A percentile compares a stretch with the other conserved stretches of the same genome.
These are phyloP conservation scores for Gastrophysa polygoni DNA, from an alignment of 2,888 invertebrate genomes.

Conservation along the genomic window DNA sequence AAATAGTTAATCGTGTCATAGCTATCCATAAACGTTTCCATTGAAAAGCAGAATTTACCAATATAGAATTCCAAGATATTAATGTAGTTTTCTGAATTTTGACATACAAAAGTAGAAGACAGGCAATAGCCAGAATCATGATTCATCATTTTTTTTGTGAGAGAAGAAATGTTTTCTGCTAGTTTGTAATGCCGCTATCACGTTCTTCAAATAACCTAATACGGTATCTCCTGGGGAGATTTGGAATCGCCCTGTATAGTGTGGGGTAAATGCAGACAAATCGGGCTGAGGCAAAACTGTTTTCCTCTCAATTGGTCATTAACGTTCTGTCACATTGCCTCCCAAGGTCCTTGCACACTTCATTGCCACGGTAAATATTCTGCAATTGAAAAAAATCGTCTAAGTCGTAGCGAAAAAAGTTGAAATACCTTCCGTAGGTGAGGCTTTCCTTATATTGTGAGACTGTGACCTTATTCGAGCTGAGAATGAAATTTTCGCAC, in stretches of 20 bases:
- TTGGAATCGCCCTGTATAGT: conserved; percentile 18
- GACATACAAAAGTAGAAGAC: too few relatives aligned
- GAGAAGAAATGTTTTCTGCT: too few relatives aligned
- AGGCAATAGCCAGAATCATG: too few relatives aligned
- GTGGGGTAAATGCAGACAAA: conserved; percentile 14
- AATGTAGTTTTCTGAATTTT: too few relatives aligned
- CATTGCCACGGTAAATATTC: conserved; percentile 58
- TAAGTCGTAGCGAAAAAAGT: conserved; percentile 46
- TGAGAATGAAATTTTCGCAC: not conserved
- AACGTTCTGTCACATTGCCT: conserved; percentile 52
- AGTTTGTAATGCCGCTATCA: too few relatives aligned
- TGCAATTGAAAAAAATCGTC: conserved; percentile 49
- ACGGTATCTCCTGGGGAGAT: not conserved
- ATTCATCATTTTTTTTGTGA: too few relatives aligned
- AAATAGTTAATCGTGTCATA: too few relatives aligned
- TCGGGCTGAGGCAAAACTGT: conserved; percentile 37
- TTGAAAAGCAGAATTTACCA: too few relatives aligned
- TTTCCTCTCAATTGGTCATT: conserved; percentile 32
- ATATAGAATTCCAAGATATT: too few relatives aligned
- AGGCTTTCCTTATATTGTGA: conserved; percentile 55
- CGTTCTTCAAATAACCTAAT: too few relatives aligned
- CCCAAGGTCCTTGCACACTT: conserved; percentile 53
- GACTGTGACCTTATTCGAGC: conserved; percentile 46
- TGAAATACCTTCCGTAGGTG: conserved; percentile 56
- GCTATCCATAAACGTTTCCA: too few relatives aligned